Evolutionary conservation across 2,113 vertebrate species (phyloP).

Genomic region (Hucho hucho): DNA sequence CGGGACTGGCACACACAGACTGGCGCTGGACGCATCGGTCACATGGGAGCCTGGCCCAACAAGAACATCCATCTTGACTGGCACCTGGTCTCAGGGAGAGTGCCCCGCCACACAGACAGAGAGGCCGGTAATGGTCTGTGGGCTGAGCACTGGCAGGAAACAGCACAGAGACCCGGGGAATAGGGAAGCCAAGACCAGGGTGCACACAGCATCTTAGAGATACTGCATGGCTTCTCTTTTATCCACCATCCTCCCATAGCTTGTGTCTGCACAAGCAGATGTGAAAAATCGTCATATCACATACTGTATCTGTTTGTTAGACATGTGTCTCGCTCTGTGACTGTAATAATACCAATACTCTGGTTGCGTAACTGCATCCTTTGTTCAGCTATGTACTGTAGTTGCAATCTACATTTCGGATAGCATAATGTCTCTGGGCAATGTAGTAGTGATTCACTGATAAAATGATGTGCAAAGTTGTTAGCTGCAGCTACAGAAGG

Average conservation of each 20-base stretch:
- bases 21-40: conserved; percentile 6
- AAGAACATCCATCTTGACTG: conserved; percentile 68
- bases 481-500: not conserved
- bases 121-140: conserved; percentile 5
- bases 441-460: not conserved
- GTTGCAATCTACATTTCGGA: not conserved
- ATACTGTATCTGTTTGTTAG: not conserved
- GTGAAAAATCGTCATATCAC: not conserved
- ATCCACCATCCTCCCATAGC: not conserved
- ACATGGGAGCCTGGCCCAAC: conserved; percentile 57
- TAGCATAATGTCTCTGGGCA: not conserved
- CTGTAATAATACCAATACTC: not conserved
- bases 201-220: not conserved
- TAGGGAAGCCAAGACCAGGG: not conserved
- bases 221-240: not conserved
- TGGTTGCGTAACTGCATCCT: not conserved
- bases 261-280: not conserved
- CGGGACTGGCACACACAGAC: not conserved
- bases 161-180: not conserved
- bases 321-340: not conserved
- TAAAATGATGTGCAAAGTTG: not conserved
- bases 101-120: conserved; percentile 1
- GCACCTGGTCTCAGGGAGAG: conserved; percentile 33
- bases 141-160: not conserved
- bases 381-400: not conserved